Evolutionary conservation across 2,113 vertebrate species (phyloP).

Genomic region (Python bivittatus): DNA sequence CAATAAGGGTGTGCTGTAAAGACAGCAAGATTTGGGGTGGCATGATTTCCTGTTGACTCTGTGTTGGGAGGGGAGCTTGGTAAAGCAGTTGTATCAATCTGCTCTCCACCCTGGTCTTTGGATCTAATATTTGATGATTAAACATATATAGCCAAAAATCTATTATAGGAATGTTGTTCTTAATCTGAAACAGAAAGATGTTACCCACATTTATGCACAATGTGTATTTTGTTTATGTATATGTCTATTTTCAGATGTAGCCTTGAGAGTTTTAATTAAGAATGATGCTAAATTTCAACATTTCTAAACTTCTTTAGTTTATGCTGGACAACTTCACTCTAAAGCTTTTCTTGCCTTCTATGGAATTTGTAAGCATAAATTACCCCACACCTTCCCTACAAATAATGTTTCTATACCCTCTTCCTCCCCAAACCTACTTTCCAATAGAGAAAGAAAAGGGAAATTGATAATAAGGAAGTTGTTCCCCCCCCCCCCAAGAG

Average conservation of each 20-base stretch:
- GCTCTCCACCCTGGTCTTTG: conserved; percentile 29
- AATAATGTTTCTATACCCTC: background rate
- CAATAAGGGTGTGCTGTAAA: too few relatives aligned
- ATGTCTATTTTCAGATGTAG: background rate
- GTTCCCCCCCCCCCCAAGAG: too few relatives aligned
- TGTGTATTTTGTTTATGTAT: background rate
- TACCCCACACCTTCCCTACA: background rate
- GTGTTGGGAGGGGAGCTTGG: too few relatives aligned
- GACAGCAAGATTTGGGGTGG: too few relatives aligned
- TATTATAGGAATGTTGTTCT: conserved; percentile 53
- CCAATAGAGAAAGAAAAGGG: background rate
- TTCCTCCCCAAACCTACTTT: too few relatives aligned
- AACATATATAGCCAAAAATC: conserved; percentile 60
- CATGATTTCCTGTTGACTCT: too few relatives aligned
- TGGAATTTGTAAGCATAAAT: background rate
- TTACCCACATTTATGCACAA: conserved; percentile 8
- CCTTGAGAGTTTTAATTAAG: conserved; percentile 26
- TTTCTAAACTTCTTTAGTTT: background rate
- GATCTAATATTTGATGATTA: conserved; percentile 67
- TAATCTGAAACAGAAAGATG: conserved; percentile 58
- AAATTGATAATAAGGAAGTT: background rate
- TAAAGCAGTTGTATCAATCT: too few relatives aligned
- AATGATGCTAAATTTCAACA: background rate
- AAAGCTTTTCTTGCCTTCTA: background rate
- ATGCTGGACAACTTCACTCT: background rate